Evolutionary conservation across 2,797 vertebrate species (phyloP).

Genomic region (Gadopsis marmoratus): DNA sequence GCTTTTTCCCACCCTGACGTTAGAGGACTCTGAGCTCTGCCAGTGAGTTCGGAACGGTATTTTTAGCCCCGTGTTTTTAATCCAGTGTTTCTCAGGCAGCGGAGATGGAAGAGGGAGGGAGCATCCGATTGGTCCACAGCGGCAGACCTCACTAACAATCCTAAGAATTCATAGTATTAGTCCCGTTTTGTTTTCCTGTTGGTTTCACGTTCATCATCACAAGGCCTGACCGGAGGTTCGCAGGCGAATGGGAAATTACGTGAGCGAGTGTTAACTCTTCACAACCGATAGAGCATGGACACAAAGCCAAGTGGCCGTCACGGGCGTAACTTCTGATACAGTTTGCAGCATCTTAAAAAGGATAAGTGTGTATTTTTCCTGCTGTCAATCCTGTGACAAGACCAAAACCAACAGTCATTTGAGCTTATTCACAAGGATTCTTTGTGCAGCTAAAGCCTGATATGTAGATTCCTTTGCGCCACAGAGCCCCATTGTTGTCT

Average conservation of each 20-base stretch:
- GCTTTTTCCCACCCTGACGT: slow-evolving; percentile 50
- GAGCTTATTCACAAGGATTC: neutral
- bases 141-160: neutral
- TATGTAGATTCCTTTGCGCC: neutral
- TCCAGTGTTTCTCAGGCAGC: slow-evolving; percentile 52
- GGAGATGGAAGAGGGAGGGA: slow-evolving; percentile 39
- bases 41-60: slow-evolving; percentile 49
- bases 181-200: neutral
- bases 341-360: neutral
- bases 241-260: neutral
- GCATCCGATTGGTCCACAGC: slow-evolving; percentile 14
- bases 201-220: neutral
- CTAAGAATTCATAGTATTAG: neutral
- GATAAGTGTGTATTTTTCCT: neutral
- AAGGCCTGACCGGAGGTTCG: neutral
- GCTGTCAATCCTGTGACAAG: neutral
- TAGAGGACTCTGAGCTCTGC: slow-evolving; percentile 33
- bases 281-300: neutral
- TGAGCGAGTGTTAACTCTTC: neutral
- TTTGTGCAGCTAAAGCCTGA: neutral
- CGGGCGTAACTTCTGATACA: neutral
- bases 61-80: slow-evolving; percentile 63
- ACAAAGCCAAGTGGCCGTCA: neutral
- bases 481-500: neutral
- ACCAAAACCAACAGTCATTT: neutral